A percentile compares a stretch with the other conserved stretches of the same genome.
Conservation (phyloP, 2,888 invertebrate genomes). For the Xestia ashworthii region DNA sequence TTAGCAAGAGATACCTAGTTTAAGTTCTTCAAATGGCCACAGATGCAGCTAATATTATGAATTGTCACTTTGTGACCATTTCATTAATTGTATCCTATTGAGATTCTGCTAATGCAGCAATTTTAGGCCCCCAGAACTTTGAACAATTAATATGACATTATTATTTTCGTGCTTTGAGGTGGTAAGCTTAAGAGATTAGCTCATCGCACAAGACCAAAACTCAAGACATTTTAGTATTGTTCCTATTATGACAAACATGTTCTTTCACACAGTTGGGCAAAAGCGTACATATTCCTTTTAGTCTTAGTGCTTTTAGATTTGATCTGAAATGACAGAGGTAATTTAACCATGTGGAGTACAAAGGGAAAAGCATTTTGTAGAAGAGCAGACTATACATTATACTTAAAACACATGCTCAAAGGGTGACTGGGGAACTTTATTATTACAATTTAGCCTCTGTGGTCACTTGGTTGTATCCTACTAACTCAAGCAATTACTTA, state of each 20-base stretch:
- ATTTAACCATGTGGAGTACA: background rate
- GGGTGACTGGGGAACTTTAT: background rate
- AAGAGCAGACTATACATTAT: background rate
- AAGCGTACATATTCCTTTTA: background rate
- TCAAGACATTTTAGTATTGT: background rate
- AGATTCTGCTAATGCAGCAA: too few species aligned
- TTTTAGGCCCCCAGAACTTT: too few species aligned
- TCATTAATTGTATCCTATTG: too few species aligned
- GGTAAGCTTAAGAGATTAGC: background rate
- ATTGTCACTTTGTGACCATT: too few species aligned
- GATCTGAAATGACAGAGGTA: background rate
- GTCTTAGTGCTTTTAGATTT: too few species aligned
- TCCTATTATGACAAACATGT: background rate
- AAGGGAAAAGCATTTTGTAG: background rate
- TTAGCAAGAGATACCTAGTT: too few species aligned
- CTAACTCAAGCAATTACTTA: background rate
- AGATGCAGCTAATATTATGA: too few species aligned
- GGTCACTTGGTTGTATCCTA: background rate
- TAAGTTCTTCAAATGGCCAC: too few species aligned
- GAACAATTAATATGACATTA: background rate
- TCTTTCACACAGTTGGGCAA: background rate
- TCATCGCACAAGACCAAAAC: background rate
- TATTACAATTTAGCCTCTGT: background rate
- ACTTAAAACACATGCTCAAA: accelerated
- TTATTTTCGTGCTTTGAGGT: background rate